phyloP scores from a whole-genome alignment of 1,140 invertebrate species.

The Bombus balteatus region DNA sequence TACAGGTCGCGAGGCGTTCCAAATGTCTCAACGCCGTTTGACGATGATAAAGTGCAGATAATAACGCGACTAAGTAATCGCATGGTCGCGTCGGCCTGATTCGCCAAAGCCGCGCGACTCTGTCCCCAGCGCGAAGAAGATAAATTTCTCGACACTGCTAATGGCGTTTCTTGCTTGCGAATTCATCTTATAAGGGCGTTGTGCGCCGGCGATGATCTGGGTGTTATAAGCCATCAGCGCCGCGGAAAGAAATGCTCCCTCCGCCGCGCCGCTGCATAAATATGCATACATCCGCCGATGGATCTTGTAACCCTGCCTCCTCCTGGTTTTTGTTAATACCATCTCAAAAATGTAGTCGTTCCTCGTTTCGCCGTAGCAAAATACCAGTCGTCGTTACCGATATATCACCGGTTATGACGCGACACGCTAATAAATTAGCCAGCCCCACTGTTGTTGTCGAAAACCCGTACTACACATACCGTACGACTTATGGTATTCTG shows the following conservation, averaged over 20 bases:
- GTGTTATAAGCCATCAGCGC: constrained; percentile 41
- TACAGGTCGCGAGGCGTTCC: neutral
- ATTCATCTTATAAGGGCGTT: constrained; percentile 53
- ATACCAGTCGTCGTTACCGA: constrained; percentile 18
- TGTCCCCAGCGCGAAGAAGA: constrained; percentile 50
- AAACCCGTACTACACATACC: neutral
- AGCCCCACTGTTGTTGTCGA: neutral
- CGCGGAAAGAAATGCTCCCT: constrained; percentile 30
- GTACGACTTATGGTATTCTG: neutral
- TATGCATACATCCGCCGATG: constrained; percentile 52
- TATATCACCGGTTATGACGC: constrained; percentile 47
- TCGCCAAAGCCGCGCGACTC: constrained; percentile 26
- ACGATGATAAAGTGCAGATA: constrained; percentile 63
- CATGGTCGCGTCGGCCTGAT: constrained; percentile 31
- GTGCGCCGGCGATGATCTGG: constrained; percentile 45
- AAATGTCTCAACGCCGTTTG: constrained; percentile 28
- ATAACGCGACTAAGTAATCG: constrained; percentile 56
- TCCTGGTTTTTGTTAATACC: constrained; percentile 25
- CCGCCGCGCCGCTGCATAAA: constrained; percentile 43
- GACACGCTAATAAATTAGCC: constrained; percentile 35
- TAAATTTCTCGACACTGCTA: constrained; percentile 62
- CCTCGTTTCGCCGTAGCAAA: neutral
- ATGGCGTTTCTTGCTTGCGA: constrained; percentile 59
- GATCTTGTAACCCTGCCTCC: constrained; percentile 29
- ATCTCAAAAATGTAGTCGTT: constrained; percentile 20